A percentile compares a stretch with the other conserved stretches of the same genome.
Evolutionary conservation across 2,888 invertebrate genomes (phyloP).

Genomic region (Xiphydria camelus): DNA sequence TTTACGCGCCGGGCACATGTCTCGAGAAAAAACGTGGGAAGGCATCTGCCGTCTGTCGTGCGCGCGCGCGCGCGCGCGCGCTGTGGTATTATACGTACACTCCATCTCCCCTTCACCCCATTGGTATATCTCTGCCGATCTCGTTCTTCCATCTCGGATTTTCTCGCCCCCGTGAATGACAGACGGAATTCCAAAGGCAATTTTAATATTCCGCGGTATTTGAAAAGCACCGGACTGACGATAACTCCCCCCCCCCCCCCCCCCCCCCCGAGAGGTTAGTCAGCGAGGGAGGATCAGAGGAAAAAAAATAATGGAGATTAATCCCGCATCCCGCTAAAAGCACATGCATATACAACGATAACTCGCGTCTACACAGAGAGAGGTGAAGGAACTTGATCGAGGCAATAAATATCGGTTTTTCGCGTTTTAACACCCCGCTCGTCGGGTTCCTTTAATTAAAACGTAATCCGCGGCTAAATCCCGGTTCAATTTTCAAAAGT

Average conservation of each 20-base stretch:
- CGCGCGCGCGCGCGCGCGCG: too few relatives aligned
- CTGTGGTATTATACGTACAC: slow-evolving; percentile 10
- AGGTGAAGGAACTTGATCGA: slow-evolving; percentile 18
- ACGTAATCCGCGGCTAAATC: slow-evolving; percentile 46
- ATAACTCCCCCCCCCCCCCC: slow-evolving; percentile 23
- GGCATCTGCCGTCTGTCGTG: slow-evolving; percentile 44
- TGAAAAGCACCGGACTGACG: too few relatives aligned
- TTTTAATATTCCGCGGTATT: too few relatives aligned
- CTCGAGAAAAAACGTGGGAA: slow-evolving; percentile 50
- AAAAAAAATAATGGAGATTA: too few relatives aligned
- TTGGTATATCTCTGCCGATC: too few relatives aligned
- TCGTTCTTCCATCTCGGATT: slow-evolving; percentile 1
- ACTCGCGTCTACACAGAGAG: too few relatives aligned
- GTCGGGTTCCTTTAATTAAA: slow-evolving; percentile 45
- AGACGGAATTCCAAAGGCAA: too few relatives aligned
- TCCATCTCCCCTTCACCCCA: too few relatives aligned
- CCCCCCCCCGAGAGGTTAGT: too few relatives aligned
- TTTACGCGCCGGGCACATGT: slow-evolving; percentile 51
- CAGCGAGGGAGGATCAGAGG: too few relatives aligned
- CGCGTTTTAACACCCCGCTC: slow-evolving; percentile 32
- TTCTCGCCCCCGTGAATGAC: slow-evolving; percentile 20
- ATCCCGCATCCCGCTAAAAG: too few relatives aligned
- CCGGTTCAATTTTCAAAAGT: slow-evolving; percentile 29
- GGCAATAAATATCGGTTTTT: slow-evolving; percentile 43
- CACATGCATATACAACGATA: too few relatives aligned